Evolutionary conservation across 1,140 invertebrate species (phyloP), one percentile per base, ranked within the genome.

Genomic region (Pseudomyrmex gracilis): DNA sequence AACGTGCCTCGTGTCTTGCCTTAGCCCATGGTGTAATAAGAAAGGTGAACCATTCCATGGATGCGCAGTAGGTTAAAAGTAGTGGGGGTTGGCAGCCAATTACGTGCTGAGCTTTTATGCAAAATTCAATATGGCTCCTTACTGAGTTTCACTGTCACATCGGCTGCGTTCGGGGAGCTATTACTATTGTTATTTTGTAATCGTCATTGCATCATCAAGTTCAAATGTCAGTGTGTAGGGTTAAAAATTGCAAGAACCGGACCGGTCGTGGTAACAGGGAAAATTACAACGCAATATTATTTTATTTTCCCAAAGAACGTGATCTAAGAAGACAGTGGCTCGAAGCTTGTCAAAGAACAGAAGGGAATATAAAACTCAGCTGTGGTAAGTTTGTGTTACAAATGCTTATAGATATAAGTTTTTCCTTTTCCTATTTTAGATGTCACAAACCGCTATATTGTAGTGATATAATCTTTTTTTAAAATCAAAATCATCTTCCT

Each of bases 51-150:
- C 55, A 58, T 58, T 58, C 55, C 4, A 10, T 20, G 55, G 17
- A 58, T 58, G 17, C 55, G 55, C 58, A 24, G 22, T 61, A 34
- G 58, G 1, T 34, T 34, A 58, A 58, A 22, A 58, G n/a, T 20
- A 22, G 17, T 58, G 17, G 55, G 55, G 15, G 55, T 8, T 17
- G 20, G n/a, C 55, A 58, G 55, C 55, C 55, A 58, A 58, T 58
- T 20, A 58, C 55, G 55, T 17, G 1, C 20, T 58, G 47, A 49
- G 47, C 47, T 9, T 20, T 58, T 58, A 20, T 58, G 55, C 55
- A 8, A 58, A 58, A 58, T 17, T 58, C 58, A 61, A 61, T 10
- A 61, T 61, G 58, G 58, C 58, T 61, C 0, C 58, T 24, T 61
- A 10, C 58, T 7, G 9, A 53, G 12, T 53, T 53, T 51, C 49